These are phyloP conservation scores for Rhodinocichla rosea DNA, from an alignment of 2,113 vertebrate species.

Conservation along the genomic window DNA sequence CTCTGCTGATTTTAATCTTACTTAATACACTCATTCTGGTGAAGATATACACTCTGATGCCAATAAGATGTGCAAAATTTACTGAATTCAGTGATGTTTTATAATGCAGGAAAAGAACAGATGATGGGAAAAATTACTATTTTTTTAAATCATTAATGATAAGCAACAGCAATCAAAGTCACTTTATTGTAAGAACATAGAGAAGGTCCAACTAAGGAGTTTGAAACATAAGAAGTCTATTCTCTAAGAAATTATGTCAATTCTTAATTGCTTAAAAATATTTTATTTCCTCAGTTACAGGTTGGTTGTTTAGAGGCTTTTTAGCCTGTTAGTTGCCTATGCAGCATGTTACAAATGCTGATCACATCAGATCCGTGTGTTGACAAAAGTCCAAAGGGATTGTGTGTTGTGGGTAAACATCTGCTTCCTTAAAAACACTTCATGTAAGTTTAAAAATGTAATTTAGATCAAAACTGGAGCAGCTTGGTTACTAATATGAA, in stretches of 20 bases:
- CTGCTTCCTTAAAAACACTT: background rate
- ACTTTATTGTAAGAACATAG: background rate
- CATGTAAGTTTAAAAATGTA: background rate
- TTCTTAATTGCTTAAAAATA: background rate
- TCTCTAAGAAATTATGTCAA: background rate
- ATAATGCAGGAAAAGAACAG: background rate
- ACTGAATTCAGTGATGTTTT: background rate
- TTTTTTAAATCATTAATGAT: background rate
- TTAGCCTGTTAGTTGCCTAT: background rate
- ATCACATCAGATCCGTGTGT: background rate
- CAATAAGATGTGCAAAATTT: background rate
- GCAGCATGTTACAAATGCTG: background rate
- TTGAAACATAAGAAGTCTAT: background rate
- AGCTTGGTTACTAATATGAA: background rate
- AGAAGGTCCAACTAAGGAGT: background rate
- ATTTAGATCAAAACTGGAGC: background rate
- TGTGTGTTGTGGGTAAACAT: background rate
- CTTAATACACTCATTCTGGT: background rate
- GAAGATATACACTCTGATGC: background rate
- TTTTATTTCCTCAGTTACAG: background rate
- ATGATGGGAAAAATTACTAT: background rate
- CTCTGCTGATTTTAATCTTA: background rate
- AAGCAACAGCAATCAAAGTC: background rate
- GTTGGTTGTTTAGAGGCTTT: accelerated
- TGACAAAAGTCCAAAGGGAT: background rate